phyloP scores from a whole-genome alignment of 2,888 invertebrate genomes.

The Rhingia rostrata region DNA sequence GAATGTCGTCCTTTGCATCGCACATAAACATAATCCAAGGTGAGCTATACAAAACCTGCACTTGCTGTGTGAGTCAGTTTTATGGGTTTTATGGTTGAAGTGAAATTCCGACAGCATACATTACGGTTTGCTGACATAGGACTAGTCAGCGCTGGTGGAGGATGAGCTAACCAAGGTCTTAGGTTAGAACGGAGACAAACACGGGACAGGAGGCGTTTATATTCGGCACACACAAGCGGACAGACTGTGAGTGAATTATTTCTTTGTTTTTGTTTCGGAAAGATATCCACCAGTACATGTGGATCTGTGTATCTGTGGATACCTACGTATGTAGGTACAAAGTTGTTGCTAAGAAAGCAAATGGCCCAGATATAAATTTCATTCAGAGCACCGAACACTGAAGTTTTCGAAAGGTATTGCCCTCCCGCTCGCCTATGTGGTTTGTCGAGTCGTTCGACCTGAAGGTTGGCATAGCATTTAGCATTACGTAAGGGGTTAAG shows the following conservation, averaged over 20 bases:
- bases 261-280: slow-evolving; percentile 73
- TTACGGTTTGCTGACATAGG: slow-evolving; percentile 70
- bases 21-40: slow-evolving; percentile 49
- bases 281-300: slow-evolving; percentile 38
- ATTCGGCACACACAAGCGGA: slow-evolving; percentile 40
- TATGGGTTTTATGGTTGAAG: slow-evolving; percentile 74
- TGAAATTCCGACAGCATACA: slow-evolving; percentile 73
- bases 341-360: slow-evolving; percentile 69
- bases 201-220: slow-evolving; percentile 57
- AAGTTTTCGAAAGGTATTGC: slow-evolving; percentile 30
- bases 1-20: slow-evolving; percentile 46
- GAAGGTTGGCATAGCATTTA: slow-evolving; percentile 67
- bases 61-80: slow-evolving; percentile 72
- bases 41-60: slow-evolving; percentile 68
- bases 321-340: slow-evolving; percentile 38
- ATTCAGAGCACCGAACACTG: slow-evolving; percentile 34
- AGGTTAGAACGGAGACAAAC: slow-evolving; percentile 64
- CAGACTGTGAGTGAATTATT: slow-evolving; percentile 74
- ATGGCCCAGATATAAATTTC: slow-evolving; percentile 74
- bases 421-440: neutral
- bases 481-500: slow-evolving; percentile 74
- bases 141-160: neutral
- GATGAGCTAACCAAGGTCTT: slow-evolving; percentile 49
- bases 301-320: slow-evolving; percentile 17
- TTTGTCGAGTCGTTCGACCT: slow-evolving; percentile 19